Base-by-base conservation (phyloP, 2,888 invertebrate genomes). In the Drosophila fulvimacula region DNA sequence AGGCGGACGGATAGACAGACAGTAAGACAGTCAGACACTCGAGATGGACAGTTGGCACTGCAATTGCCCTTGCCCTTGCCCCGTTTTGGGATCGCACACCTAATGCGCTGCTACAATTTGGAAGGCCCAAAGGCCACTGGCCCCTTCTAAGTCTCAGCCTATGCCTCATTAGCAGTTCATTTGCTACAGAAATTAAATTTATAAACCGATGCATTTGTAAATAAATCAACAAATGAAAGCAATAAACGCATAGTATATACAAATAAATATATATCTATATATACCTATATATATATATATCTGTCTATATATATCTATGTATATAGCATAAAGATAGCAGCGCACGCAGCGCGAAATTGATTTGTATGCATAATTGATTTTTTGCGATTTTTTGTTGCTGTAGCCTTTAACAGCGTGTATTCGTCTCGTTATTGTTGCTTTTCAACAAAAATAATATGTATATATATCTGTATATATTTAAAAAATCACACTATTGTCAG, bases 361-460 rank as follows among this genome's bases (percentile, higher is more conserved):
- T 81, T 78, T 83, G 88, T 86, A 81, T 83, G 83, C 88, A 83
- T 88, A 83, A 83, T 83, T 86, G 84, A 83, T 83, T 83, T 83
- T 83, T 69, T 36, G 77, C 70, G 66, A 77, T 72, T 69, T 73
- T 11, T 61, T 56, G 60, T 61, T 56, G 64, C 53, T 53, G 62
- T 61, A 55, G 78, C 81, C 81, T 81, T 81, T 81, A 69, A 77
- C 69, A 77, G 71, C 59, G 42, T 76, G 67, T 70, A 53, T 61
- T 52, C 60, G 48, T 34, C 21, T 60, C 41, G 49, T 32, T 52
- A 48, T 59, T 64, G 39, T 53, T 70, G 41, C n/a, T 53, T 24
- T 32, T 48, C 52, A 44, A 62, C 44, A 44, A 42, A 32, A 32
- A 56, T 10, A 5, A 13, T 41, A 19, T 42, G 0, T 15, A 15